A percentile compares a stretch with the other conserved stretches of the same genome.
Conservation (phyloP, 2,113 vertebrate species). For the Embiotoca jacksoni region DNA sequence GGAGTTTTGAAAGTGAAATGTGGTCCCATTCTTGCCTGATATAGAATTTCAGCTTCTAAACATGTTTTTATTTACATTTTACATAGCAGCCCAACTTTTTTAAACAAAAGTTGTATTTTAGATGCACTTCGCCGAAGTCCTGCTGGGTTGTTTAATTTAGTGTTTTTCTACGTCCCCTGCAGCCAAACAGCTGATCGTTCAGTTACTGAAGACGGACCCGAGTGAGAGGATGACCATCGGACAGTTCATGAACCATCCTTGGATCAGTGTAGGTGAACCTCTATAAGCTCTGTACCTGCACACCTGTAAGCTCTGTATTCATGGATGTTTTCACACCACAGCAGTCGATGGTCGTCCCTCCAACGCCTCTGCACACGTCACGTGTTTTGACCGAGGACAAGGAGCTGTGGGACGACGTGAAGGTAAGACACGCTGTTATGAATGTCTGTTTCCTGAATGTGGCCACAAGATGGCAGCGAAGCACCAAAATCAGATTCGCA, state of each 20-base stretch:
- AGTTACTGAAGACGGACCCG: conserved; percentile 95
- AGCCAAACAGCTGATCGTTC: conserved; percentile 95
- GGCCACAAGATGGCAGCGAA: conserved; percentile 60
- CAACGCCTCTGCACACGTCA: conserved; percentile 94
- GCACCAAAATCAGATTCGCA: background rate
- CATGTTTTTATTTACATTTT: too few species aligned
- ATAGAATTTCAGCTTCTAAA: too few species aligned
- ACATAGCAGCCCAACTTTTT: too few species aligned
- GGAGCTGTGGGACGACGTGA: conserved; percentile 97
- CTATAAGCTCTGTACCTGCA: background rate
- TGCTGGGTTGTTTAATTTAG: too few species aligned
- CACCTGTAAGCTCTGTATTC: background rate
- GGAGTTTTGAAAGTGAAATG: too few species aligned
- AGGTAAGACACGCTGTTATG: conserved; percentile 82
- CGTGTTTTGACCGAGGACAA: conserved; percentile 93
- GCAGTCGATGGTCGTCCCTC: conserved; percentile 94
- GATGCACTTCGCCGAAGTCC: too few species aligned
- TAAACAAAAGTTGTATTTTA: too few species aligned
- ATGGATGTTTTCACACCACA: conserved; percentile 54
- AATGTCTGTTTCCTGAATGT: background rate
- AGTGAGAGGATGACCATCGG: conserved; percentile 94
- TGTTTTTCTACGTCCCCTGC: conserved; percentile 41
- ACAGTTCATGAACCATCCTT: conserved; percentile 96
- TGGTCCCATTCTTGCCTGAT: too few species aligned
- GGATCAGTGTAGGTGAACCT: conserved; percentile 92